phyloP scores from a whole-genome alignment of 2,888 invertebrate genomes.

The Trachelus tabidus region DNA sequence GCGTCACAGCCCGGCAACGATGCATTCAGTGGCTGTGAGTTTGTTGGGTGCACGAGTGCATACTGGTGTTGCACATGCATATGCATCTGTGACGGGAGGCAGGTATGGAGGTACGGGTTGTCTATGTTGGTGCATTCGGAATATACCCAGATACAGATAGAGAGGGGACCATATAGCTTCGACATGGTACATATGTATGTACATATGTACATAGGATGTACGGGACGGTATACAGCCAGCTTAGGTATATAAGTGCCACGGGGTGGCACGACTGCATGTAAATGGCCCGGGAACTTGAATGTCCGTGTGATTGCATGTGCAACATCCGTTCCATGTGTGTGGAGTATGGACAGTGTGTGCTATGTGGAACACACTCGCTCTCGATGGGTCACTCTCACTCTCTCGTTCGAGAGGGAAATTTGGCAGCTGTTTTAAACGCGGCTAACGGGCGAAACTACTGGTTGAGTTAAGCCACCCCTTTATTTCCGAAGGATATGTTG shows the following conservation, averaged over 20 bases:
- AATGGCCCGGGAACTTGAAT: conserved; percentile 13
- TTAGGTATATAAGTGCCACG: neutral
- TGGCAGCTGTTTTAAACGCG: conserved; percentile 64
- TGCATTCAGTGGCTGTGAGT: conserved; percentile 2
- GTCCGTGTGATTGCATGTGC: conserved; percentile 27
- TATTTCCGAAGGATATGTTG: neutral
- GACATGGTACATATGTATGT: neutral
- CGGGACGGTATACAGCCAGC: neutral
- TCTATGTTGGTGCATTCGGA: neutral
- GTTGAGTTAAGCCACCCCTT: conserved; percentile 19
- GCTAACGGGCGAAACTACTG: conserved; percentile 59
- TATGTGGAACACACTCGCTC: conserved; percentile 62
- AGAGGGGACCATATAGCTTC: neutral
- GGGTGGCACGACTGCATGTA: conserved; percentile 3
- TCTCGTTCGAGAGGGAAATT: conserved; percentile 64
- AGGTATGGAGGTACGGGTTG: neutral
- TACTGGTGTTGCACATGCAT: neutral
- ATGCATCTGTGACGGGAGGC: neutral
- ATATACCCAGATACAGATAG: neutral
- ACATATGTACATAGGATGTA: neutral
- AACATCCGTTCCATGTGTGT: conserved; percentile 6
- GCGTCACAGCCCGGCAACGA: conserved; percentile 1
- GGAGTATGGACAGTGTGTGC: conserved; percentile 29
- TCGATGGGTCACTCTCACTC: conserved; percentile 65
- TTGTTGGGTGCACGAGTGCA: neutral